Base-by-base conservation (phyloP, 2,888 invertebrate genomes). In the Eumerus sabulonum region DNA sequence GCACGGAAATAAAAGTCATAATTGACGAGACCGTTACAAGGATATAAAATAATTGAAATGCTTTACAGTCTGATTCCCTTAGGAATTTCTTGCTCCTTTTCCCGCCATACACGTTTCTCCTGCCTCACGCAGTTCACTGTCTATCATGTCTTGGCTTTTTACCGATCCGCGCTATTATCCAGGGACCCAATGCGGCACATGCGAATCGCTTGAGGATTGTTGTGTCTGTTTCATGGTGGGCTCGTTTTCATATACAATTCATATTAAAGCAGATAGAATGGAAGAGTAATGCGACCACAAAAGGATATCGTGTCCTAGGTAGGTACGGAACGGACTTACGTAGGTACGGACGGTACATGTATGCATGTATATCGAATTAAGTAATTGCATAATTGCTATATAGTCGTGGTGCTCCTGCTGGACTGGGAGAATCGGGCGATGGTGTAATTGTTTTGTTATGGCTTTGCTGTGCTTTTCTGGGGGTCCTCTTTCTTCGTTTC, bases 351-450 rank as follows among this genome's bases (percentile, higher is more conserved):
- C n/a, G n/a, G n/a, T n/a, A n/a, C n/a, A n/a, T n/a, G n/a, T n/a
- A n/a, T n/a, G n/a, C n/a, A n/a, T n/a, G n/a, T n/a, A 74, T 79
- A 86, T 86, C 86, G 87, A 86, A 86, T 86, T 86, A 86, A 86
- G 86, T 86, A 86, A 86, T 86, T 86, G 86, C 87, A 86, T 86
- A 86, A 86, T 86, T 86, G 86, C 84, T 86, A 84, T 83, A 84
- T 85, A 85, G 83, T 83, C 62, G 19, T 18, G 40, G 14, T 18
- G 18, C 42, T 27, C 3, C 27, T 2, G 27, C 7, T 4, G 13
- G 17, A 54, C 18, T 14, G 72, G 66, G 36, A 42, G 57, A 38
- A 51, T 62, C 19, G 38, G 18, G 51, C 48, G 64, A 60, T 67
- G 62, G 77, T 79, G 79, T 79, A 79, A 79, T 79, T 79, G 79